Evolutionary conservation across 2,888 invertebrate species (phyloP), one percentile per base, ranked within the genome.

Genomic region (Hymenopus coronatus): DNA sequence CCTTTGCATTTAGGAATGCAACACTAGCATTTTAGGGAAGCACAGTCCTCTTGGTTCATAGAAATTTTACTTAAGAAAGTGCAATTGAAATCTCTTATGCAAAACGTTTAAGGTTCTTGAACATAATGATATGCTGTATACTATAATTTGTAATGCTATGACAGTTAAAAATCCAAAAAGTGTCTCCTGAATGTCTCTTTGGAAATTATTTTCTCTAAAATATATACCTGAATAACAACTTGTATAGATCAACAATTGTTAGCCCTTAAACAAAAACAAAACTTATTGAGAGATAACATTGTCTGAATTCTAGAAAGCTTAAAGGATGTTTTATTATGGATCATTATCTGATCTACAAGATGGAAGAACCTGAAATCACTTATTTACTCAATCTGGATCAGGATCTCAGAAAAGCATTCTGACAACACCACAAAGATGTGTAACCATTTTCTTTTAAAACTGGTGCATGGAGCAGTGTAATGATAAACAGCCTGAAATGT

Each of bases 1-100:
- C 87, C 87, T 87, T 28, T 70, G 85, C 85, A 85, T 85, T 46
- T 85, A 46, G 46, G n/a, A 28, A 46, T 85, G 82, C 33, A 33
- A 87, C 81, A n/a, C 33, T 28, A 27, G 82, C 82, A 82, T 82
- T 87, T 87, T 70, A 82, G 82, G 25, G n/a, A 87, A 87, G 25
- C 82, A 85, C 85, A 82, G 82, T 28, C 81, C 82, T 87, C 15
- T 87, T 82, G 40, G 82, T 87, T 82, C 82, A 81, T 87, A 30
- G 85, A 12, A 28, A 82, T 33, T n/a, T n/a, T 33, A 70, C 82
- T 87, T 87, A 33, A 70, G 15, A 70, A 87, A 82, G 82, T 87
- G 82, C 82, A 87, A 30, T 82, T 82, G 87, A 40, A 70, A 82
- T 82, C 82, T 87, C n/a, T 33, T 54, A 85, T 46, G 46, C 54